Conservation (phyloP, 37 sponge, comb jelly and placozoan genomes). For the Cliona cf. orientalis region DNA sequence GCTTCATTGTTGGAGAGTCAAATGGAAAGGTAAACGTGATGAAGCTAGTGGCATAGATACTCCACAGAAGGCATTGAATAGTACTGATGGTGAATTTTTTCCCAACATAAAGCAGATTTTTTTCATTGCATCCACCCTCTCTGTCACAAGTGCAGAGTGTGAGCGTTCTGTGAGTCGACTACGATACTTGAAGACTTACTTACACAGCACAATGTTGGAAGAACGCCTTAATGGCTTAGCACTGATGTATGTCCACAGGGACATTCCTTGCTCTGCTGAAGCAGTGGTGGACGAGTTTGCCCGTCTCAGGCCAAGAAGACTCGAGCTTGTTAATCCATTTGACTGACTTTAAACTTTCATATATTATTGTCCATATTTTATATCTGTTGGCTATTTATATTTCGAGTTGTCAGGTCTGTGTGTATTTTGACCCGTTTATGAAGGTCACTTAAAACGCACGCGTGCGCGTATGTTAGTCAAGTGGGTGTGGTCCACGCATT, state of each 20-base stretch:
- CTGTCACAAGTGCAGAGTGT: slow-evolving; percentile 71
- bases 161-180: slow-evolving; percentile 62
- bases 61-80: slow-evolving; percentile 33
- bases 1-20: background rate
- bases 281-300: slow-evolving; percentile 38
- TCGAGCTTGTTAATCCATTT: background rate
- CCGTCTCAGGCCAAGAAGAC: background rate
- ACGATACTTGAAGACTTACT: slow-evolving; percentile 17
- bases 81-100: slow-evolving; percentile 37
- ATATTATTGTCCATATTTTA: too few relatives aligned
- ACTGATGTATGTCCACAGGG: background rate
- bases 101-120: slow-evolving; percentile 28
- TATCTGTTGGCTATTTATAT: too few relatives aligned
- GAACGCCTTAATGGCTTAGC: slow-evolving; percentile 15
- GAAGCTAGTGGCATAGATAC: slow-evolving; percentile 17
- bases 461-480: too few relatives aligned
- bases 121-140: slow-evolving; percentile 28
- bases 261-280: slow-evolving; percentile 9
- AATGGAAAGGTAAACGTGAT: background rate
- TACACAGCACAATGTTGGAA: slow-evolving; percentile 30
- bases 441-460: too few relatives aligned
- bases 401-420: too few relatives aligned
- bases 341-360: too few relatives aligned
- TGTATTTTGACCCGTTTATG: too few relatives aligned
- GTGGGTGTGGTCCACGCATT: too few relatives aligned